Evolutionary conservation across 2,113 vertebrate genomes (phyloP).

Genomic region (Spilogale gracilis): DNA sequence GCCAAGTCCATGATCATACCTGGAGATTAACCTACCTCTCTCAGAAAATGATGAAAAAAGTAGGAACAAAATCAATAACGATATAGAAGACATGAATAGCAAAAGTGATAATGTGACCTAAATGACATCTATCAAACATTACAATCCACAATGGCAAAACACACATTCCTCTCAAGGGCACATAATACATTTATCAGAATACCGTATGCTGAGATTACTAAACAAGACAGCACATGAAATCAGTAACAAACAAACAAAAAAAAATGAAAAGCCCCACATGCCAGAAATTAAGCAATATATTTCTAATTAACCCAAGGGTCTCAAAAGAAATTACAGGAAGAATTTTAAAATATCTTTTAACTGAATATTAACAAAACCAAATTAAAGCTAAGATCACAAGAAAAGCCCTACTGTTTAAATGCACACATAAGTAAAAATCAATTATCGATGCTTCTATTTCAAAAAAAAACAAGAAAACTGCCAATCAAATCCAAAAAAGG

Average conservation of each 20-base stretch:
- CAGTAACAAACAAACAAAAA: neutral
- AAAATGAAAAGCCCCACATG: neutral
- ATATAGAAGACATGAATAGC: neutral
- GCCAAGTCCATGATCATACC: neutral
- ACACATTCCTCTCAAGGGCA: neutral
- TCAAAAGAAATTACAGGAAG: neutral
- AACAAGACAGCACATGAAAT: neutral
- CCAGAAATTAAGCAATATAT: neutral
- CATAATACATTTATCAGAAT: neutral
- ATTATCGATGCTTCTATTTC: neutral
- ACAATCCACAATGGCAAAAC: neutral
- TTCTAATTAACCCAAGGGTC: neutral
- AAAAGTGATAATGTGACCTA: neutral
- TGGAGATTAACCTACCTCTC: neutral
- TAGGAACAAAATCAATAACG: neutral
- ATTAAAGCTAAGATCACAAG: neutral
- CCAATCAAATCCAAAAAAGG: constrained; percentile 20
- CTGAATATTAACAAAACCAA: neutral
- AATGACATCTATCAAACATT: neutral
- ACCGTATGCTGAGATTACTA: neutral
- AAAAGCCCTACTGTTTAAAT: constrained; percentile 29
- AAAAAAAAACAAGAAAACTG: neutral
- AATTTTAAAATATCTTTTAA: constrained; percentile 2
- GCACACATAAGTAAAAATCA: neutral
- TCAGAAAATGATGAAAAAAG: neutral